Evolutionary conservation across 2,113 vertebrate genomes (phyloP).

Genomic region (Ctenodactylus gundi): DNA sequence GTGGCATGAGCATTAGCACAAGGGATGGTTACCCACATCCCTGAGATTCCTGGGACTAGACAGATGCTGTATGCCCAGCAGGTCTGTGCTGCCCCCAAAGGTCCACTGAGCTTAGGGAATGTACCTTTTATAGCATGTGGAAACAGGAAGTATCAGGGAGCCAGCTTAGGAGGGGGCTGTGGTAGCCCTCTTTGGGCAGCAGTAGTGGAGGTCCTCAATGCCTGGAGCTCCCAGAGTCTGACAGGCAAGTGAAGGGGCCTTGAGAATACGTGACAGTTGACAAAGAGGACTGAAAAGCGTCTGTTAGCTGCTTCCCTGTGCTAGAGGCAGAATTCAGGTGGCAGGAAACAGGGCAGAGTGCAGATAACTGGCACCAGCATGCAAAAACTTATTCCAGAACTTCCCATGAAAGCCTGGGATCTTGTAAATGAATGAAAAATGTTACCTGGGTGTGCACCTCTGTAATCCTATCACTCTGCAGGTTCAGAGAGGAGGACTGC

Average conservation of each 20-base stretch:
- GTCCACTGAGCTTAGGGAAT: too few species aligned
- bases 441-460: too few species aligned
- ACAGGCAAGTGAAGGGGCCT: background rate
- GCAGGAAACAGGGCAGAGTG: background rate
- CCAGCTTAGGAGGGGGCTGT: background rate
- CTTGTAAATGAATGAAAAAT: too few species aligned
- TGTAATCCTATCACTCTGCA: too few species aligned
- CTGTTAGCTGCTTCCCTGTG: background rate
- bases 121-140: background rate
- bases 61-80: fast-evolving
- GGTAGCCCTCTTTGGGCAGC: fast-evolving
- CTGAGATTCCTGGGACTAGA: background rate
- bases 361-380: fast-evolving
- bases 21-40: background rate
- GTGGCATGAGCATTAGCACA: background rate
- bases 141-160: too few species aligned
- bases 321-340: background rate
- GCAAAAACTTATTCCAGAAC: background rate
- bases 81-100: too few species aligned
- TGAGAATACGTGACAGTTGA: fast-evolving
- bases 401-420: background rate
- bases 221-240: background rate
- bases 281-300: fast-evolving
- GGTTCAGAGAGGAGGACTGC: too few species aligned
- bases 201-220: background rate